Evolutionary conservation across 2,888 invertebrate genomes (phyloP).

Genomic region (Slavum lentiscoides): DNA sequence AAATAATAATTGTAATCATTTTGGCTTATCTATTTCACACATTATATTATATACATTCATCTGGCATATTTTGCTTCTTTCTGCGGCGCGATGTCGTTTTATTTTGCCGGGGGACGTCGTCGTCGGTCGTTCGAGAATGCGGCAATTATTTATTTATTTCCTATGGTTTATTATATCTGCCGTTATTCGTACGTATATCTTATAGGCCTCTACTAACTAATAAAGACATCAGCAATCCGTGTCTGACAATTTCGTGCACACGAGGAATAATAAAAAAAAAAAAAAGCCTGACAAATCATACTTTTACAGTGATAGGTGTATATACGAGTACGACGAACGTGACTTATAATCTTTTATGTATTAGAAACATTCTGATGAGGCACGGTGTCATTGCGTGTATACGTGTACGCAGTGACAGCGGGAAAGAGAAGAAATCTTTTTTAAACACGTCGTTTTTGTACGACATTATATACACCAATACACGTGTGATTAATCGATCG

Average conservation of each 20-base stretch:
- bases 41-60: too few species aligned
- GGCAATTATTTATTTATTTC: neutral
- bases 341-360: slow-evolving; percentile 40
- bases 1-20: too few species aligned
- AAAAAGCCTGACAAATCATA: slow-evolving; percentile 47
- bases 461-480: neutral
- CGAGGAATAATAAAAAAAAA: slow-evolving; percentile 18
- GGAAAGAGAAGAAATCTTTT: slow-evolving; percentile 3
- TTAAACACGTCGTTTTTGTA: neutral
- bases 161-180: slow-evolving; percentile 20
- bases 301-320: neutral
- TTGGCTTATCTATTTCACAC: too few species aligned
- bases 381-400: slow-evolving; percentile 16
- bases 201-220: slow-evolving; percentile 1
- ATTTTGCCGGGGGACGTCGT: neutral
- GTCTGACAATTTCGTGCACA: slow-evolving; percentile 26
- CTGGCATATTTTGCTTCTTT: neutral
- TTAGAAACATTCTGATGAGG: slow-evolving; percentile 3
- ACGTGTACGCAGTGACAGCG: neutral
- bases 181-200: neutral
- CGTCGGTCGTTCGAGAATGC: slow-evolving; percentile 18
- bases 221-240: slow-evolving; percentile 24
- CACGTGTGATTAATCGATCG: slow-evolving; percentile 11
- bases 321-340: slow-evolving; percentile 1
- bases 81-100: neutral